These are phyloP conservation scores for Tupaia tana DNA, from an alignment of 2,113 vertebrate genomes.

Conservation along the genomic window DNA sequence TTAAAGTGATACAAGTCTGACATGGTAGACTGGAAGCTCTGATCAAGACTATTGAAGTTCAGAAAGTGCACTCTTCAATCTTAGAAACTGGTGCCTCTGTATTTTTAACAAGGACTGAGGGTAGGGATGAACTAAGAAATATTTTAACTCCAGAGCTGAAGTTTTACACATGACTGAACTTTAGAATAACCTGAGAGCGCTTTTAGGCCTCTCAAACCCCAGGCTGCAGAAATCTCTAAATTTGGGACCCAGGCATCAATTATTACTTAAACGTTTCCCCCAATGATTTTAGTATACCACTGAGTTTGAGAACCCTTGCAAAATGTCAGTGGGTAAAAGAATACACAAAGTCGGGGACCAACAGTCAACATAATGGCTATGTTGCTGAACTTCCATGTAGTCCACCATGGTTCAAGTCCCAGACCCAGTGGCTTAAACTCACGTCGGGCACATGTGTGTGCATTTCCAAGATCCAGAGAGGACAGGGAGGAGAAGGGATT, in stretches of 20 bases:
- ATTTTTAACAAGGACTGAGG: background rate
- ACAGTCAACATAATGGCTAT: too few species aligned
- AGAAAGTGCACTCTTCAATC: background rate
- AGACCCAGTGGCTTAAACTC: too few species aligned
- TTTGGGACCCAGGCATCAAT: background rate
- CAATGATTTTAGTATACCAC: background rate
- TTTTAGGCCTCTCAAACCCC: background rate
- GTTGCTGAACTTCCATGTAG: too few species aligned
- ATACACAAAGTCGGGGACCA: too few species aligned
- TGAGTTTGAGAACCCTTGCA: background rate
- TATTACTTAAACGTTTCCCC: background rate
- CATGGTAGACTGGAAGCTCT: background rate
- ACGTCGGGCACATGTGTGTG: too few species aligned
- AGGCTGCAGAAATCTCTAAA: background rate
- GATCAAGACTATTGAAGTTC: background rate
- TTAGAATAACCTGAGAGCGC: background rate
- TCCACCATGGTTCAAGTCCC: too few species aligned
- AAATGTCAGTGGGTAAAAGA: background rate
- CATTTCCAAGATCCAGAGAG: too few species aligned
- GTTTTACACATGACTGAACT: background rate
- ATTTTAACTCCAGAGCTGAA: background rate
- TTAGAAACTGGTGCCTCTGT: background rate
- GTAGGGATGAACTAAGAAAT: background rate
- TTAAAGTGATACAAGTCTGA: background rate
- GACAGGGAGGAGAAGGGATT: too few species aligned